These are phyloP conservation scores for Tragulus kanchil DNA, from an alignment of 2,113 vertebrate species.

Conservation along the genomic window DNA sequence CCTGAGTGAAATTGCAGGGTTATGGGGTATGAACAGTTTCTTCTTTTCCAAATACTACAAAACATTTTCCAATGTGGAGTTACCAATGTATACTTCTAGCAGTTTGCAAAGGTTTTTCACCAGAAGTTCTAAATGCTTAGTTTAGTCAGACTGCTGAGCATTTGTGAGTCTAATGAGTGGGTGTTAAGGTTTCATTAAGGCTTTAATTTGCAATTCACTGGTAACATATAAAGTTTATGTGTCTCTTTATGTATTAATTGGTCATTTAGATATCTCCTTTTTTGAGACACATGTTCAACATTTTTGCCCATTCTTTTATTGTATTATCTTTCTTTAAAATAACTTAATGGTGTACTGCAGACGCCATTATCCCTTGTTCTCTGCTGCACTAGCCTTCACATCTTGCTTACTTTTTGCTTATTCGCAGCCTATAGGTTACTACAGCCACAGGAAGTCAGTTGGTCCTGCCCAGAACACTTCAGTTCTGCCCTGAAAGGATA, in stretches of 20 bases:
- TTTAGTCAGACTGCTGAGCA: not conserved
- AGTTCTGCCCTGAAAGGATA: too few relatives aligned
- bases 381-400: too few relatives aligned
- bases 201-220: constrained; percentile 49
- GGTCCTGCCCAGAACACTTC: too few relatives aligned
- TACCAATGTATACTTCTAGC: not conserved
- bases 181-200: not conserved
- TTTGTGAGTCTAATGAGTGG: not conserved
- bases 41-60: not conserved
- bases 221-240: not conserved
- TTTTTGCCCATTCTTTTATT: not conserved
- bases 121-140: not conserved
- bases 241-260: not conserved
- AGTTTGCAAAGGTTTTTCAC: not conserved
- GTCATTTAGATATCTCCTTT: not conserved
- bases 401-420: too few relatives aligned
- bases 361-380: too few relatives aligned
- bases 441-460: too few relatives aligned
- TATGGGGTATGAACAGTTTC: not conserved
- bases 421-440: too few relatives aligned
- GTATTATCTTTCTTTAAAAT: not conserved
- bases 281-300: not conserved
- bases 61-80: constrained; percentile 40
- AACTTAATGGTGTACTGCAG: constrained; percentile 44
- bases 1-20: not conserved